Percentiles rank a stretch among this genome's conserved stretches.
phyloP scores from a whole-genome alignment of 2,888 invertebrate species.

The Apoderus coryli region DNA sequence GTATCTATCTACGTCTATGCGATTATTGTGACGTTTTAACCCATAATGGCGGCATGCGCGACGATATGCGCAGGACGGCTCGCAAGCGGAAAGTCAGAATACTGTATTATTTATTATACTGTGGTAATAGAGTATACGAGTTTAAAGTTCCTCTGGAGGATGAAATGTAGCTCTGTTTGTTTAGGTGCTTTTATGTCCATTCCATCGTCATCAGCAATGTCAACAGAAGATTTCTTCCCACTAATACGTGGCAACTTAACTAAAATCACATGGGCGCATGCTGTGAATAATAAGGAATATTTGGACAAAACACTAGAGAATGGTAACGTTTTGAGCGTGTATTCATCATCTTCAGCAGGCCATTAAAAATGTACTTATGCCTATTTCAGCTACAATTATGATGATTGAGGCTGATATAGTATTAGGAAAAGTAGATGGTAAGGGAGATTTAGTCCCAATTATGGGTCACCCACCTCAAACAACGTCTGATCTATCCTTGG shows the following conservation, averaged over 20 bases:
- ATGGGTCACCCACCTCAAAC: slow-evolving; percentile 76
- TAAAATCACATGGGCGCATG: slow-evolving; percentile 71
- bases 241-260: slow-evolving; percentile 47
- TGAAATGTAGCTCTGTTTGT: no score
- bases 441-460: slow-evolving; percentile 42
- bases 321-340: slow-evolving; percentile 12
- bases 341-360: background rate
- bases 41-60: no score
- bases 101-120: no score
- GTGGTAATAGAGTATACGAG: no score
- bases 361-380: background rate
- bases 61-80: no score
- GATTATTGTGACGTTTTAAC: no score
- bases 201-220: no score
- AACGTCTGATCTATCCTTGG: slow-evolving; percentile 59
- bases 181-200: no score
- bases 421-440: slow-evolving; percentile 43
- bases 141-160: no score
- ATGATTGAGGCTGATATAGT: slow-evolving; percentile 83
- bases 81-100: no score
- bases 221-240: slow-evolving; percentile 34
- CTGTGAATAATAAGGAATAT: slow-evolving; percentile 56
- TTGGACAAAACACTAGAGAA: slow-evolving; percentile 45
- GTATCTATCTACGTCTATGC: no score
- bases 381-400: slow-evolving; percentile 26